Conservation (phyloP, 2,113 vertebrate genomes). For the Hyperopisus bebe region DNA sequence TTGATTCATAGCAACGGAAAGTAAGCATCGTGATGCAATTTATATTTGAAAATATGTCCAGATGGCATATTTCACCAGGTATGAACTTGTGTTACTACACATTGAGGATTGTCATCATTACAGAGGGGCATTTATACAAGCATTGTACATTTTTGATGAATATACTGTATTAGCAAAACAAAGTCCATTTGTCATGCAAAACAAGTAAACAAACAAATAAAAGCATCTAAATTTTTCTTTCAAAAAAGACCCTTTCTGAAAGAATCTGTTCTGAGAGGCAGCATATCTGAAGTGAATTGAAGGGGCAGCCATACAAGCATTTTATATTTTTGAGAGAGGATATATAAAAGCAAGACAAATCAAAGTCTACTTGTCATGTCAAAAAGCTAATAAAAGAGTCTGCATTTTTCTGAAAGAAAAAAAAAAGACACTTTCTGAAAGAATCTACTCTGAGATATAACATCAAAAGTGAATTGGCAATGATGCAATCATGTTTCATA, state of each 20-base stretch:
- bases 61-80: not conserved
- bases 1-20: not conserved
- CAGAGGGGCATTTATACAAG: not conserved
- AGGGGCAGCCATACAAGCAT: not conserved
- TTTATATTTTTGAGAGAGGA: not conserved
- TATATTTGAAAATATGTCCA: not conserved
- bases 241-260: not conserved
- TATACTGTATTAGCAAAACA: not conserved
- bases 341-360: not conserved
- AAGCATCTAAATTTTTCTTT: not conserved
- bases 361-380: not conserved
- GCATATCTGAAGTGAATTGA: not conserved
- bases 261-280: not conserved
- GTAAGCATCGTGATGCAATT: not conserved
- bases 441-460: not conserved
- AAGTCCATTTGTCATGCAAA: not conserved
- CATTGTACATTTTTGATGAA: not conserved
- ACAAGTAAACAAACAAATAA: not conserved
- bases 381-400: not conserved
- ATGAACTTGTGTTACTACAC: not conserved
- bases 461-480: not conserved
- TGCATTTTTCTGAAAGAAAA: not conserved
- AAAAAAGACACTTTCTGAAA: not conserved
- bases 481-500: not conserved
- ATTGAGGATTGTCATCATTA: not conserved